Evolutionary conservation across 2,888 invertebrate species (phyloP), one percentile per base, ranked within the genome.

Genomic region (Conistra vaccinii): DNA sequence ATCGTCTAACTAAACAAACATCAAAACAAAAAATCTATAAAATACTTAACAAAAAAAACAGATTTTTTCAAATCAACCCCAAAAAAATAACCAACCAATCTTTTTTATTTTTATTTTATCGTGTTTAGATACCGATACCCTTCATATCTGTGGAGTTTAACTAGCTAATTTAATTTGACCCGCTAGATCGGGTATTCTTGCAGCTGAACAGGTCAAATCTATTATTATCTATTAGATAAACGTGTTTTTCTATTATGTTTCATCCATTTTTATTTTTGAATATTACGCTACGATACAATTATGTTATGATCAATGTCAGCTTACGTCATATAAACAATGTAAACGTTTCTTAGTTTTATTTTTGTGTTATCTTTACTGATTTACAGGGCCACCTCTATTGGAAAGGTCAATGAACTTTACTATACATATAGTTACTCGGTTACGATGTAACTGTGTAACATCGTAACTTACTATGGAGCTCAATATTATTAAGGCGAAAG

Each of bases 331-430:
- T 29, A 53, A 42, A 72, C 53, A 45, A 67, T 42, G 5, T 29
- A 58, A 45, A 51, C 23, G 6, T 45, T 48, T 32, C 53, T 60
- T 29, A 53, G 29, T 39, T 55, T 26, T 39, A 63, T 62, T 53
- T 61, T 35, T 53, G 5, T 26, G 26, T 51, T 79, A 53, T 51
- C 58, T 29, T 32, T 42, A 9, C 26, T 61, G 23, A 57, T 70
- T 66, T 67, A 58, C 53, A 63, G 48, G 39, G 57, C 53, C 75
- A 58, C 17, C 45, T 74, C 14, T 58, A 48, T 51, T 69, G 42
- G 17, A 76, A 7, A 60, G 62, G n/a, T 12, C 72, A 77, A 69
- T 60, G 72, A 69, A 66, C 77, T 72, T 57, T 69, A 57, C 29
- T 26, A 48, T 14, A n/a, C n/a, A n/a, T n/a, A n/a, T 65, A 32